These are phyloP conservation scores for Zootoca vivipara DNA, from an alignment of 2,113 vertebrate genomes.

Conservation along the genomic window DNA sequence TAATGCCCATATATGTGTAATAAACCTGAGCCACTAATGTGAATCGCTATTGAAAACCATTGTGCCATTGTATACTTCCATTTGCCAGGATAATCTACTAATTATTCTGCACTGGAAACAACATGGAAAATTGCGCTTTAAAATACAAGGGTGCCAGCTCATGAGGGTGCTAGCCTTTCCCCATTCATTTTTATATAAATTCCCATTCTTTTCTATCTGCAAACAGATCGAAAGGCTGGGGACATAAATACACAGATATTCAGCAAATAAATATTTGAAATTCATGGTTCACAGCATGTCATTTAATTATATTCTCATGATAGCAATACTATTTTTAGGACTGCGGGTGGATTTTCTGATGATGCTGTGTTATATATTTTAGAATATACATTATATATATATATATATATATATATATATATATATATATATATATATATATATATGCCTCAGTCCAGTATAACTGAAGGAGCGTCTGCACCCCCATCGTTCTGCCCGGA, in stretches of 20 bases:
- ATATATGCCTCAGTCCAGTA: no score
- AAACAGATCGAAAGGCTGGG: fast-evolving
- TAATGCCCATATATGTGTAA: constrained; percentile 65
- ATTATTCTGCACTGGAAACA: constrained; percentile 60
- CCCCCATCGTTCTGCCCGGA: no score
- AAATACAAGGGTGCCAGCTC: background rate
- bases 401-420: no score
- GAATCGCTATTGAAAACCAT: constrained; percentile 69
- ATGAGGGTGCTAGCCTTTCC: background rate
- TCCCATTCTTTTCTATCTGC: constrained; percentile 4
- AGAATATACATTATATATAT: background rate
- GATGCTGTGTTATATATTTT: background rate
- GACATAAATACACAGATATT: background rate
- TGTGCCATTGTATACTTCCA: constrained; percentile 67
- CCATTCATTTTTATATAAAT: constrained; percentile 4
- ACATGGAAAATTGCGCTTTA: constrained; percentile 23
- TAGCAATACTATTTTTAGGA: constrained; percentile 6
- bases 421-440: no score
- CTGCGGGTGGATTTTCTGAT: background rate
- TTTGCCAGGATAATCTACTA: constrained; percentile 67
- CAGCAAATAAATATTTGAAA: fast-evolving
- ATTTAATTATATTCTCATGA: background rate
- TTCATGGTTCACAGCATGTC: fast-evolving
- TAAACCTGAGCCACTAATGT: constrained; percentile 73
- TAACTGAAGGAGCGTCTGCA: no score